Base-by-base conservation (phyloP, 2,888 invertebrate genomes). In the Caenorhabditis imperialis region DNA sequence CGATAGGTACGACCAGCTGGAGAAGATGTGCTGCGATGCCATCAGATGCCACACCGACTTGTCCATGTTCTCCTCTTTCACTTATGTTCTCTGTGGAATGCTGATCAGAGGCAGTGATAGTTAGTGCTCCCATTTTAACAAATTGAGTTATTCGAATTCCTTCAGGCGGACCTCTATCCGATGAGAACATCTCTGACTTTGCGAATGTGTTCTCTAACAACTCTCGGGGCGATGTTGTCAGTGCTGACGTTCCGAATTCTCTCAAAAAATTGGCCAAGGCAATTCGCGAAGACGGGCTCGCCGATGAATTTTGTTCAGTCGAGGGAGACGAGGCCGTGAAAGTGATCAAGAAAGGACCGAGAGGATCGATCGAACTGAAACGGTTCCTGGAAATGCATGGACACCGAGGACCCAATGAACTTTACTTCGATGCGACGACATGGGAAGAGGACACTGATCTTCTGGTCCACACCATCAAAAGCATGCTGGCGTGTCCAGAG, bases 231-330 rank as follows among this genome's bases (percentile, higher is more conserved):
- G 91, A 92, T 75, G 92, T 93, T 0, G 90, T 93, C 54, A 93
- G 94, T 18, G 93, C 93, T 0, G 93, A 93, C 86, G 92, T 94
- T 8, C 93, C 93, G 0, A 88, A 89, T 16, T 90, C 90, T 0
- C 81, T 92, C 50, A 87, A 89, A 78, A 81, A 79, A 57, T 50
- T 85, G 1, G 84, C 85, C 8, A 63, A 65, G 14, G 67, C 82
- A 0, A 78, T 85, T n/a, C 50, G 51, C 6, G 58, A 73, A 1
- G 79, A 78, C 16, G 76, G 80, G 1, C 25, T 83, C 14, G 73
- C 16, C 20, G 75, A 60, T 0, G 58, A 80, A 48, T 81, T 85
- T 44, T 44, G 60, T 16, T 38, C 73, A 5, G 60, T 78, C 10
- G 72, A 82, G n/a, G 77, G 83, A 4, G 78, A 84, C 57, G 67